Evolutionary conservation across 1,140 invertebrate genomes (phyloP).

Genomic region (Calosoma granatense): DNA sequence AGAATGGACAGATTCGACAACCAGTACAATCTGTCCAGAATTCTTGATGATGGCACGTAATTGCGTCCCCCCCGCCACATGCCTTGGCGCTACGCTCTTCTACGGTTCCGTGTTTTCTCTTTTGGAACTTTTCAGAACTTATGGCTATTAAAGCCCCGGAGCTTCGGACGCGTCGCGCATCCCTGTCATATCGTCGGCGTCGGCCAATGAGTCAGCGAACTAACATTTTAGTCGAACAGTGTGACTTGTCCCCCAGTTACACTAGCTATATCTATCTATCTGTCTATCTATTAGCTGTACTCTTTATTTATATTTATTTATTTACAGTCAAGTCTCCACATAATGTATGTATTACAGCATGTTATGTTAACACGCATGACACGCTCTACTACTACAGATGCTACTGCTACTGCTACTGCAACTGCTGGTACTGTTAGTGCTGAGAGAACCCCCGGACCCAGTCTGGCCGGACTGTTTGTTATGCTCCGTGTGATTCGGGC

Average conservation of each 20-base stretch:
- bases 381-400: too few species aligned
- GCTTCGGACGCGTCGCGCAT: neutral
- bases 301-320: too few species aligned
- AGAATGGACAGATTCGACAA: constrained; percentile 13
- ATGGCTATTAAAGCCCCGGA: constrained; percentile 10
- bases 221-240: too few species aligned
- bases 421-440: too few species aligned
- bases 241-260: too few species aligned
- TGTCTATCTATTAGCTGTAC: too few species aligned
- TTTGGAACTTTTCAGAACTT: constrained; percentile 12
- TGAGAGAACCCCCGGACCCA: neutral
- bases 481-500: neutral
- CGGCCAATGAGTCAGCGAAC: too few species aligned
- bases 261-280: too few species aligned
- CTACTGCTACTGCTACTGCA: too few species aligned
- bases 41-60: constrained; percentile 3
- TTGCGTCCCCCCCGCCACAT: neutral
- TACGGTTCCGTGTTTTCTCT: neutral
- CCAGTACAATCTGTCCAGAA: constrained; percentile 11
- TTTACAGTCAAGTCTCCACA: too few species aligned
- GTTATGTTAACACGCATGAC: too few species aligned
- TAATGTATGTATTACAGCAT: too few species aligned
- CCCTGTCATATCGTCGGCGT: neutral
- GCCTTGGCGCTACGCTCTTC: neutral
- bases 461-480: neutral